Base-by-base conservation (phyloP, 2,797 vertebrate genomes). In the Remorina albescens region DNA sequence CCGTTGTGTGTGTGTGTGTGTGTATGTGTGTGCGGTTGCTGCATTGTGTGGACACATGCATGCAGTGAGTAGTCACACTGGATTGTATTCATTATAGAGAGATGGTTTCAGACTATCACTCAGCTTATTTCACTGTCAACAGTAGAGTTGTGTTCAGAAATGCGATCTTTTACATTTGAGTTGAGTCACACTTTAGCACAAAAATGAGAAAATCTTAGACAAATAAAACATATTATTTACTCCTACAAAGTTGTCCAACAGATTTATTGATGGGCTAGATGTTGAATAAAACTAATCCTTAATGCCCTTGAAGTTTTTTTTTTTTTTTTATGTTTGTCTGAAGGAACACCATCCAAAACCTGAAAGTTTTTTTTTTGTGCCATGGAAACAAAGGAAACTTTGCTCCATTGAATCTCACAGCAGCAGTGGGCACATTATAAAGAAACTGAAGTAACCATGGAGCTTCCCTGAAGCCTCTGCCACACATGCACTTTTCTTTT, bases 41-140 rank as follows among this genome's bases (percentile, higher is more conserved):
- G 77, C 64, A 77, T 78, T 88, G 86, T 86, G 76, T 10, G 68
- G 76, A 82, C 84, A 61, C 80, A 83, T 76, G 81, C 74, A 67
- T 69, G 51, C 56, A 84, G 71, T 57, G 65, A 41, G 54, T 23
- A 34, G 70, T 83, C 77, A 88, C 84, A 88, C 62, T 76, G 76
- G 44, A 67, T 64, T 32, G 60, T 23, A 85, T 88, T 90, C 84
- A 86, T 78, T 4, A 60, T 44, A 60, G 28, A 60, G 63, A 8
- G 69, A 39, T 32, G 62, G 47, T 66, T 79, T 60, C 30, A 70
- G 75, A 76, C 59, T 7, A 21, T 71, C 41, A 46, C 44, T 81
- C 25, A 60, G 41, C 55, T 34, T 36, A 47, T 44, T 57, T 68
- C 61, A 49, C 30, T 63, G 60, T 73, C 67, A 59, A 18, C 6